A percentile compares a stretch with the other conserved stretches of the same genome.
These are phyloP conservation scores for Desmophyllum pertusum DNA, from an alignment of 92 coral and sea anemone species.

Conservation along the genomic window DNA sequence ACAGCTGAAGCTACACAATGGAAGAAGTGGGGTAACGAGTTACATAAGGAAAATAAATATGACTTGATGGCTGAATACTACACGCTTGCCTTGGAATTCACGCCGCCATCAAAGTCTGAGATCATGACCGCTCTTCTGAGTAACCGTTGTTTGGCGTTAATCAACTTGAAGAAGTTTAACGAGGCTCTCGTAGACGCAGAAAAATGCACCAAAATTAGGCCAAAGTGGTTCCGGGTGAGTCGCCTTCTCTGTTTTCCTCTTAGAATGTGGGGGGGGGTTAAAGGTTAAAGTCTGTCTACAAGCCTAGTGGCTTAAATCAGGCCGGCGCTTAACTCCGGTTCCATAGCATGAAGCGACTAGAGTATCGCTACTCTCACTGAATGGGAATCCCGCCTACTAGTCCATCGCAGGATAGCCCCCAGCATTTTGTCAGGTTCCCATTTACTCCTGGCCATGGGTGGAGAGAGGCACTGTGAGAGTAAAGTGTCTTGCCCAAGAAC, in stretches of 20 bases:
- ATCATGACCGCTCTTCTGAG: slow-evolving; percentile 37
- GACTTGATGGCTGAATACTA: slow-evolving; percentile 36
- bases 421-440: too few species aligned
- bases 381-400: too few species aligned
- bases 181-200: slow-evolving; percentile 65
- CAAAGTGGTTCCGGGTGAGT: slow-evolving; percentile 66
- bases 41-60: slow-evolving; percentile 21
- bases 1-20: slow-evolving; percentile 16
- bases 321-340: too few species aligned
- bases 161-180: slow-evolving; percentile 15
- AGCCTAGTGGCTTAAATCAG: too few species aligned
- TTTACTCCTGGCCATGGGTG: too few species aligned
- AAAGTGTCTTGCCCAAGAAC: too few species aligned
- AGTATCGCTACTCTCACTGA: too few species aligned
- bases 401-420: too few species aligned
- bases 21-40: slow-evolving; percentile 32
- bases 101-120: slow-evolving; percentile 27
- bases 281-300: too few species aligned
- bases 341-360: too few species aligned
- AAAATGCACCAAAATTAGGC: slow-evolving; percentile 44
- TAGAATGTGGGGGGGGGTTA: too few species aligned
- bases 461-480: too few species aligned
- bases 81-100: slow-evolving; percentile 38
- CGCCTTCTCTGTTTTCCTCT: neutral
- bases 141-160: slow-evolving; percentile 44